Percentiles rank a stretch among this genome's conserved stretches.
Evolutionary conservation across 1,140 invertebrate species (phyloP).

Genomic region (Probaryconus sp.): DNA sequence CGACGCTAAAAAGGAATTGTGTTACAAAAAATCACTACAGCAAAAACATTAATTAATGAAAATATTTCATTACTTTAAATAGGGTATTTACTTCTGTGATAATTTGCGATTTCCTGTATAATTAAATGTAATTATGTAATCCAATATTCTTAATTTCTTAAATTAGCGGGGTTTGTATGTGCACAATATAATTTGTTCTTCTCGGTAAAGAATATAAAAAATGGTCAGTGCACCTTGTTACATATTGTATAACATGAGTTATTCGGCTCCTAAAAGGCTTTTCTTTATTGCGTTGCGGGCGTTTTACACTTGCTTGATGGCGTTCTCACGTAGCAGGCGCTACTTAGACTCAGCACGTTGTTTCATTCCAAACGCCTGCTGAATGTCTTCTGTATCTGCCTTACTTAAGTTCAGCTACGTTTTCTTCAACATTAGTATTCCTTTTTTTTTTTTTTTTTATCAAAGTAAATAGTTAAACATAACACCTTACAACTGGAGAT

Average conservation of each 20-base stretch:
- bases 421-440: too few relatives aligned
- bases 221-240: conserved; percentile 18
- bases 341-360: conserved; percentile 35
- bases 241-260: conserved; percentile 32
- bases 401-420: too few relatives aligned
- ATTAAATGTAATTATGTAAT: neutral
- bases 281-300: conserved; percentile 35
- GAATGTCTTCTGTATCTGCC: conserved; percentile 31
- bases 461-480: too few relatives aligned
- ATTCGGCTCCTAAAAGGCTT: conserved; percentile 35
- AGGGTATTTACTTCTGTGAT: too few relatives aligned
- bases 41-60: too few relatives aligned
- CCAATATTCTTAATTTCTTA: conserved; percentile 15
- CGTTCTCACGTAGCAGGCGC: conserved; percentile 39
- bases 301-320: conserved; percentile 45
- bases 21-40: too few relatives aligned
- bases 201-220: conserved; percentile 22
- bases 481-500: too few relatives aligned
- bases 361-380: conserved; percentile 30
- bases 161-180: conserved; percentile 15
- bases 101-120: too few relatives aligned
- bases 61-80: too few relatives aligned
- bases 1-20: too few relatives aligned
- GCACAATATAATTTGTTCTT: conserved; percentile 13
- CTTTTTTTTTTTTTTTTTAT: too few relatives aligned